Evolutionary conservation across 2,797 vertebrate species (phyloP), one percentile per base, ranked within the genome.

Genomic region (Chaunax sp.): DNA sequence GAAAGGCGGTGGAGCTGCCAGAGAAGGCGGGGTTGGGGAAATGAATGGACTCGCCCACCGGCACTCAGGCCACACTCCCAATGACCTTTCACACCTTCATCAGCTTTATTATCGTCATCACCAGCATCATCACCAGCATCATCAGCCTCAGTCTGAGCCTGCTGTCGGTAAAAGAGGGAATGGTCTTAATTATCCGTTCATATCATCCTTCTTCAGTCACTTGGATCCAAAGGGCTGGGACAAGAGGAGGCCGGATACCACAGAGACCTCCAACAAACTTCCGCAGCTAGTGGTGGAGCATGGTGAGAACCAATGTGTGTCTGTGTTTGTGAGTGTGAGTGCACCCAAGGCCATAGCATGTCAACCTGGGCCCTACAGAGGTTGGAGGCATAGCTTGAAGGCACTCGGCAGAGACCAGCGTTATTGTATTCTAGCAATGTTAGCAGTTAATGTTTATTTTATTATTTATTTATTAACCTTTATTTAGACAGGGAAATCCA

Each of bases 131-230:
- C 93, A 80, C 13, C 81, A 63, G 30, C 66, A 61, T 60, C 67
- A 64, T 73, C 0, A 64, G 84, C 12, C 84, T 75, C 0, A 89
- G 86, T 22, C 50, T 59, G 81, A 85, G 49, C 77, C 69, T 1
- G 78, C 87, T 2, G 43, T 82, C 57, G 92, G 37, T 71, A 93
- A 72, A 22, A 92, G 87, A 85, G 91, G 63, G 64, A 89, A 62
- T 1, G 70, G 84, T 35, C 95, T 94, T 89, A 98, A 98, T 90
- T 98, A 98, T 79, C 97, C 97, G 15, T 95, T 96, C 78, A 98
- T 98, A 88, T 90, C 96, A 58, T 94, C 97, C 13, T 50, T 93
- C 54, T 51, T 89, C 72, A 71, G 55, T 73, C 87, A 77, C 49
- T 18, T 67, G 79, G 66, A 84, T 12, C 73, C 88, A 0, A 79